Base-by-base conservation (phyloP, 92 coral and sea anemone genomes). In the Epizoanthus ramosus region DNA sequence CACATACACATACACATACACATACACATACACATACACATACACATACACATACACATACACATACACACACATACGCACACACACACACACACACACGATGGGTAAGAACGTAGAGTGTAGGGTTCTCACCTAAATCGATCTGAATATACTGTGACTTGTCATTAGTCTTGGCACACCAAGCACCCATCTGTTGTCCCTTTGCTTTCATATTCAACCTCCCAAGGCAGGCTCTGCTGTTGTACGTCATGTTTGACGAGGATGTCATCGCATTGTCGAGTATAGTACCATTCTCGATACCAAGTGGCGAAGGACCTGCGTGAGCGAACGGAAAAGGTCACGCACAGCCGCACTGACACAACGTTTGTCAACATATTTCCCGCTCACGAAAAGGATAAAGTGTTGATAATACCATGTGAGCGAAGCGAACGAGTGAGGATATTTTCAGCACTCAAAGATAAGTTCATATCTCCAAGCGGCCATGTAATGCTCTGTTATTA, bases 161-260 rank as follows among this genome's bases (percentile, higher is more conserved):
- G 71, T 90, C 93, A 80, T 77, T 89, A 52, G 22, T 74, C 39
- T 86, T 86, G 5, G 96, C 81, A 71, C 93, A 87, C 96, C 96
- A 92, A 4, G 90, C 91, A 12, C 93, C 96, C 35, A 57, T 53
- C 64, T 68, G 37, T 57, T 57, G 45, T 16, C 54, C 35, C 22
- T 68, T 22, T 16, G 61, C 52, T 23, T 74, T 73, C 72, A 61
- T 79, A 74, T 85, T 79, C 24, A 92, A 86, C 52, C 91, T 76
- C 25, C 85, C 96, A 47, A 83, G 80, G 61, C 58, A 75, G 25
- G 96, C 88, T 25, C 73, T 71, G 56, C 87, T 80, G 75, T 74
- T 79, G 79, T 79, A 86, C 84, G 85, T 84, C 71, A 90, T 70
- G 57, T 67, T 90, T 71, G 96, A 92, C 6, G 96, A 84, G 18